A percentile compares a stretch with the other conserved stretches of the same genome.
Evolutionary conservation across 2,888 invertebrate genomes (phyloP).

Genomic region (Drosophila quinaria): DNA sequence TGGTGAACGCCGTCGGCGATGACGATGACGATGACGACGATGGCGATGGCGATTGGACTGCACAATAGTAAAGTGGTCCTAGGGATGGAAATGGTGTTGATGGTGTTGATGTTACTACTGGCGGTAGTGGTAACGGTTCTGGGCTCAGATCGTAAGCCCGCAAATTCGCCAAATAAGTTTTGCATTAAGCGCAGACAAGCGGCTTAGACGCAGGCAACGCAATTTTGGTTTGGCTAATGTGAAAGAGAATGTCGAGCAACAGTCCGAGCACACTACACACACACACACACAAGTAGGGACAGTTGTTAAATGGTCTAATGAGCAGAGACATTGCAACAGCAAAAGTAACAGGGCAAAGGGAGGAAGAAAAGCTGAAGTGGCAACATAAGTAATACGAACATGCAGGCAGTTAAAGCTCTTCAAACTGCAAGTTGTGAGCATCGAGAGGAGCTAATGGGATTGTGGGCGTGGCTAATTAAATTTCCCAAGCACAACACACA

Average conservation of each 20-base stretch:
- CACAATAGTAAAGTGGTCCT: not conserved
- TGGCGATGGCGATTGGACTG: slow-evolving; percentile 5
- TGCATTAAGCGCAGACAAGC: slow-evolving; percentile 45
- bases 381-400: slow-evolving; percentile 21
- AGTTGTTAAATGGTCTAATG: slow-evolving; percentile 49
- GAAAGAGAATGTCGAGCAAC: slow-evolving; percentile 15
- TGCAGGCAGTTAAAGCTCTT: slow-evolving; percentile 8
- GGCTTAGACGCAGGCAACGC: slow-evolving; percentile 49
- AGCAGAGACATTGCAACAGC: slow-evolving; percentile 24
- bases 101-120: slow-evolving; percentile 10
- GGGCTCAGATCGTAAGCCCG: slow-evolving; percentile 49
- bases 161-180: slow-evolving; percentile 72
- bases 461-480: slow-evolving; percentile 23
- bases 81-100: not conserved
- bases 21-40: slow-evolving; percentile 15
- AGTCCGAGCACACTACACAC: slow-evolving; percentile 2
- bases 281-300: slow-evolving; percentile 4
- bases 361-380: slow-evolving; percentile 7
- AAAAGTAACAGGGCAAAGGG: not conserved
- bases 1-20: slow-evolving; percentile 50
- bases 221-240: slow-evolving; percentile 55
- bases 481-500: not conserved
- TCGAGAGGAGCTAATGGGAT: slow-evolving; percentile 20
- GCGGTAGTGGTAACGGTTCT: slow-evolving; percentile 13
- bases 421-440: slow-evolving; percentile 1